Conservation (phyloP, 2,113 vertebrate species). For the Triplophysa rosa region DNA sequence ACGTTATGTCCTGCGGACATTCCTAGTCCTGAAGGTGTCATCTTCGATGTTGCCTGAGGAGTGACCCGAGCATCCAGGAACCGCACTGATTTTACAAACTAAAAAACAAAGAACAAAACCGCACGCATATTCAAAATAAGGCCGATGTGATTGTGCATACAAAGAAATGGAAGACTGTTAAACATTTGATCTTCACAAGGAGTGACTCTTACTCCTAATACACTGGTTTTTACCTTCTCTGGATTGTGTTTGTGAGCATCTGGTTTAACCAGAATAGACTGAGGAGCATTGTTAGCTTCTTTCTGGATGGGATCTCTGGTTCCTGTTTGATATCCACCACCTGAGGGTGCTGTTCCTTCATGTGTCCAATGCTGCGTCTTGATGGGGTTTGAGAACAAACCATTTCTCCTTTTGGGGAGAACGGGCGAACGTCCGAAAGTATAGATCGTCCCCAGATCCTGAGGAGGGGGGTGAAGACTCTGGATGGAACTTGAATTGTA, state of each 20-base stretch:
- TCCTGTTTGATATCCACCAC: slow-evolving; percentile 75
- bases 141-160: neutral
- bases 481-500: slow-evolving; percentile 65
- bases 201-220: neutral
- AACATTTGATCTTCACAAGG: neutral
- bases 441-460: slow-evolving; percentile 73
- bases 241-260: slow-evolving; percentile 78
- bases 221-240: slow-evolving; percentile 81
- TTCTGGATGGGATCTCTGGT: slow-evolving; percentile 69
- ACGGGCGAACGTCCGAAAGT: slow-evolving; percentile 60
- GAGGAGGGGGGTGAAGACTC: slow-evolving; percentile 66
- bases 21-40: slow-evolving; percentile 66
- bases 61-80: slow-evolving; percentile 81
- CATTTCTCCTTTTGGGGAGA: slow-evolving; percentile 71
- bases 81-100: slow-evolving; percentile 92
- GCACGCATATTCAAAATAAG: neutral
- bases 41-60: slow-evolving; percentile 72
- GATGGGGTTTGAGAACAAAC: slow-evolving; percentile 56
- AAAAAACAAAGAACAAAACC: slow-evolving; percentile 43
- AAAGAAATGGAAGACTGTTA: neutral
- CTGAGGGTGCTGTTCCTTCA: slow-evolving; percentile 69
- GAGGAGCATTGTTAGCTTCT: slow-evolving; percentile 73
- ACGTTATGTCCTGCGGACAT: slow-evolving; percentile 56
- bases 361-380: slow-evolving; percentile 64
- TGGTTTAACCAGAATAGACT: slow-evolving; percentile 92